Evolutionary conservation across 2,888 invertebrate genomes (phyloP), one percentile per base, ranked within the genome.

Genomic region (Punctoribates punctum): DNA sequence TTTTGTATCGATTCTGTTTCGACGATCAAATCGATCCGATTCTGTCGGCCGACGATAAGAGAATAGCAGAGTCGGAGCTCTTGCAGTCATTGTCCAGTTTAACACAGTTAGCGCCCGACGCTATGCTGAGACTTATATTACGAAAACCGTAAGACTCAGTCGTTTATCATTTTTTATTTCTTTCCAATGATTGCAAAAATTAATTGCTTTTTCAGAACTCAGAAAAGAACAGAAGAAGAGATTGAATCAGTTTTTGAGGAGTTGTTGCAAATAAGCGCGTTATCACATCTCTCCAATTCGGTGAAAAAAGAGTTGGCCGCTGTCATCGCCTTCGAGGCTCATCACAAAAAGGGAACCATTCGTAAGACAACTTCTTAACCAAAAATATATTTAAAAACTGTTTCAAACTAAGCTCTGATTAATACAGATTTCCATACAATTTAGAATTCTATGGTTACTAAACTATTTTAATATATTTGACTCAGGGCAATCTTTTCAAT

Each of bases 161-260:
- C 17, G 13, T 17, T 77, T 20, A 67, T 77, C 34, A 29, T 72
- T 75, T 27, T 20, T 27, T 23, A 15, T 51, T n/a, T 5, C 3
- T 8, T 15, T 51, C 13, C 42, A 13, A 42, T 6, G 13, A n/a
- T 48, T 48, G 8, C n/a, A 48, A 13, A 17, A 17, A 20, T 54
- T n/a, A 54, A 54, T 20, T 20, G 8, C 54, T 60, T 73, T 72
- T 82, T 83, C 23, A 84, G 91, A 80, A 88, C 89, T 65, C 88
- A 90, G 82, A 91, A 92, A 83, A 86, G 93, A 79, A 90, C 89
- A 17, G 85, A 88, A 20, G 91, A 92, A 82, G 93, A 93, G 83
- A 84, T 92, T 82, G 91, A 92, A 84, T 87, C 90, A 79, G 91
- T 93, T 79, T 92, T 91, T 83, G 92, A 92, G 82, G 92, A 93